Evolutionary conservation across 2,113 vertebrate species (phyloP).

Genomic region (Petroica traversi): DNA sequence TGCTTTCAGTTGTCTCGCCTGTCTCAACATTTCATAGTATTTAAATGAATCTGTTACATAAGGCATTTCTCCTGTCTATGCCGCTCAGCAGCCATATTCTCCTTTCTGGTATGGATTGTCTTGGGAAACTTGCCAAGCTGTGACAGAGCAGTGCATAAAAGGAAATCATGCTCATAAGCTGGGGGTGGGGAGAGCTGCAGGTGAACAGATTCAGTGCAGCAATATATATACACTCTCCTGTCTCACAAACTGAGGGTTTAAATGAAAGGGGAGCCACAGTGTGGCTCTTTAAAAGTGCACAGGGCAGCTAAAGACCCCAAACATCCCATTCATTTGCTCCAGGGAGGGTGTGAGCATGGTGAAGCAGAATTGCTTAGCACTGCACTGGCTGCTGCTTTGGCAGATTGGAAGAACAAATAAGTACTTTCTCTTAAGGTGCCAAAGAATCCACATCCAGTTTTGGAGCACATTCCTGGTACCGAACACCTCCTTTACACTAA

Average conservation of each 20-base stretch:
- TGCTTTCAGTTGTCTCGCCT: slow-evolving; percentile 12
- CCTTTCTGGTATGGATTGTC: slow-evolving; percentile 39
- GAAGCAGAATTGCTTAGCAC: background rate
- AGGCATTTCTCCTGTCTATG: background rate
- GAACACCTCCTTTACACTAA: background rate
- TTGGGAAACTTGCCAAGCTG: slow-evolving; percentile 59
- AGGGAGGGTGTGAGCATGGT: background rate
- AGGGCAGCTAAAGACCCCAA: background rate
- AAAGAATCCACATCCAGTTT: background rate
- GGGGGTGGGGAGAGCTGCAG: slow-evolving; percentile 48
- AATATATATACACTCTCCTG: background rate
- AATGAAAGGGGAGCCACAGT: background rate
- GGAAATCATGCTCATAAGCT: slow-evolving; percentile 20
- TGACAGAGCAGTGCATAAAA: slow-evolving; percentile 53
- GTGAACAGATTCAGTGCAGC: slow-evolving; percentile 9
- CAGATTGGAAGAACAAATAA: background rate
- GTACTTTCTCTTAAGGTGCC: background rate
- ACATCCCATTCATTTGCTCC: background rate
- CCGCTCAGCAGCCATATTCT: slow-evolving; percentile 21
- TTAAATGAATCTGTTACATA: slow-evolving; percentile 34
- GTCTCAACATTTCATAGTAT: slow-evolving; percentile 24
- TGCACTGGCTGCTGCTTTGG: background rate
- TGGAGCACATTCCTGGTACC: background rate
- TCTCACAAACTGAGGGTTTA: background rate
- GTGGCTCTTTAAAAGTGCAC: background rate